Evolutionary conservation across 2,113 vertebrate genomes (phyloP).

Genomic region (Actinemys pallida): DNA sequence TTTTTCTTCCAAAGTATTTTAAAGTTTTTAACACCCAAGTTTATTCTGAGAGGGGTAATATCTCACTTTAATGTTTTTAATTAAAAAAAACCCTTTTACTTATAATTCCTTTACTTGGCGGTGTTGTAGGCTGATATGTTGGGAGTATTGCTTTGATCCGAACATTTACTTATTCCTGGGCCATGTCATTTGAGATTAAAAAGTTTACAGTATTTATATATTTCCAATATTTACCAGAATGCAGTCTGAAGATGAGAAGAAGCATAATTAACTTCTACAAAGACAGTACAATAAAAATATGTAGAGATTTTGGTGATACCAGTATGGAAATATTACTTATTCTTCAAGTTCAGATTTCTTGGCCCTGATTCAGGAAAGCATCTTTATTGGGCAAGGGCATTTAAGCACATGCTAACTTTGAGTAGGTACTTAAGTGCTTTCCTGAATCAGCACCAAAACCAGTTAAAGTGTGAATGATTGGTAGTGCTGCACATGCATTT

Average conservation of each 20-base stretch:
- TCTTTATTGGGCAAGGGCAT: background rate
- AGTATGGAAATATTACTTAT: background rate
- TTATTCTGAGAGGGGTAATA: background rate
- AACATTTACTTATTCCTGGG: background rate
- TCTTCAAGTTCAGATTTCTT: background rate
- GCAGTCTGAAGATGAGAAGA: background rate
- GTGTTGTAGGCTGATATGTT: background rate
- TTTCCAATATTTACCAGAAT: background rate
- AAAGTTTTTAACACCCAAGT: background rate
- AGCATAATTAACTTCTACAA: background rate
- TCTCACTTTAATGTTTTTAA: background rate
- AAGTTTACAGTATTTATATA: background rate
- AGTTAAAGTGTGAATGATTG: background rate
- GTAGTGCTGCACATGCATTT: background rate
- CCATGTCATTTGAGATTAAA: background rate
- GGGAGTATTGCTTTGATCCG: background rate
- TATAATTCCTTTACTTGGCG: background rate
- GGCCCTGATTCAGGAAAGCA: background rate
- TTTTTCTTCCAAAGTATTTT: background rate
- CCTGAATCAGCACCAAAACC: background rate
- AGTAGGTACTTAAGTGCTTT: background rate
- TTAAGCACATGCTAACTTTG: background rate
- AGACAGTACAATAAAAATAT: background rate
- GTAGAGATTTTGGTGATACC: background rate
- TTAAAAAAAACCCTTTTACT: slow-evolving; percentile 2